Evolutionary conservation across 2,797 vertebrate species (phyloP).

Genomic region (Gambusia yucatana): DNA sequence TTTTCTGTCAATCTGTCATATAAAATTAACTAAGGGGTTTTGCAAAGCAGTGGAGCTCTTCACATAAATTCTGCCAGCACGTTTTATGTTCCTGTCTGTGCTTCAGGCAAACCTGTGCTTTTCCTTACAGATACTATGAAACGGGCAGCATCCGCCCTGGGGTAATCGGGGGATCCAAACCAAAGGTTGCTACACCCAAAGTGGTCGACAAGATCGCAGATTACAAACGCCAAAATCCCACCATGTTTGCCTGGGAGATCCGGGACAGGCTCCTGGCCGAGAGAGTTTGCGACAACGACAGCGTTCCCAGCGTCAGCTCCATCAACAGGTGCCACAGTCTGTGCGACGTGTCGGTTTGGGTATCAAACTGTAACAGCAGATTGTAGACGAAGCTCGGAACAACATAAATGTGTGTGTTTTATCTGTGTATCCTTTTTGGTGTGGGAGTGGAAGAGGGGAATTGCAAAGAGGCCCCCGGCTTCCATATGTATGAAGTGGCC

Average conservation of each 20-base stretch:
- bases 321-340: conserved; percentile 91
- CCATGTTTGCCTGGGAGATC: conserved; percentile 99
- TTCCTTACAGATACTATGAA: conserved; percentile 91
- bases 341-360: conserved; percentile 22
- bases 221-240: conserved; percentile 99
- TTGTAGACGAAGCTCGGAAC: conserved; percentile 40
- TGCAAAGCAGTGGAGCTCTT: background rate
- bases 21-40: background rate
- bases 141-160: conserved; percentile 98
- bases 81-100: background rate
- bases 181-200: conserved; percentile 99
- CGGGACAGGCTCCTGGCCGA: conserved; percentile 95
- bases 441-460: conserved; percentile 52
- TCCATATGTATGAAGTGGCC: conserved; percentile 85
- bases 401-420: conserved; percentile 35
- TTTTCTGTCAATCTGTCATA: background rate
- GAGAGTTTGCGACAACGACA: conserved; percentile 98
- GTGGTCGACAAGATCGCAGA: conserved; percentile 99
- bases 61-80: background rate
- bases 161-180: conserved; percentile 99
- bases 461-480: conserved; percentile 70
- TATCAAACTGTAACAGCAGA: conserved; percentile 53
- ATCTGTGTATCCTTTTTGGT: conserved; percentile 26
- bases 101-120: conserved; percentile 6
- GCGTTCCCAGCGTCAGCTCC: conserved; percentile 97